These are phyloP conservation scores for Siphonodentalium dalli DNA, from an alignment of 2,888 invertebrate genomes.

Conservation along the genomic window DNA sequence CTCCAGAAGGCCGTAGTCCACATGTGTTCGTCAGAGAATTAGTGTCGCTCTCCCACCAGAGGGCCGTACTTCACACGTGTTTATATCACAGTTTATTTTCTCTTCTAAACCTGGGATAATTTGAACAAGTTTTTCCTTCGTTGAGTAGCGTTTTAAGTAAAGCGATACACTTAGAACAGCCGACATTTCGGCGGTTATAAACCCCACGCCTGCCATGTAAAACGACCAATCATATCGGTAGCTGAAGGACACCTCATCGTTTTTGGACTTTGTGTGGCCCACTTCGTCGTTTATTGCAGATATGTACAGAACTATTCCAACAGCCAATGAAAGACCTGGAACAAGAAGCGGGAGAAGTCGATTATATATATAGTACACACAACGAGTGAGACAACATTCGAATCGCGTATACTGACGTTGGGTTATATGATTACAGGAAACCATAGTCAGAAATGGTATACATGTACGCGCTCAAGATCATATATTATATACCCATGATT, in stretches of 20 bases:
- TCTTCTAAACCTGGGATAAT: conserved; percentile 23
- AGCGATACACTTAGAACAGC: conserved; percentile 21
- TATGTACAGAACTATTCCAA: conserved; percentile 23
- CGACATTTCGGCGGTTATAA: conserved; percentile 17
- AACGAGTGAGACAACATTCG: no score
- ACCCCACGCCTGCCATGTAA: conserved; percentile 15
- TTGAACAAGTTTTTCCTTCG: conserved; percentile 13
- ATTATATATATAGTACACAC: not conserved
- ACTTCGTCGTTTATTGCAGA: conserved; percentile 23
- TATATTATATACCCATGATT: no score
- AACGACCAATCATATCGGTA: conserved; percentile 24
- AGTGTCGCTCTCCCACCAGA: no score
- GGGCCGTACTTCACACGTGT: not conserved
- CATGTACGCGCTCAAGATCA: no score
- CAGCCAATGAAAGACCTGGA: conserved; percentile 24
- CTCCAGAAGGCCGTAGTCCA: no score
- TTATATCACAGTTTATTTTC: conserved; percentile 1
- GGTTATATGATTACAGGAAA: no score
- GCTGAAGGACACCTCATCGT: conserved; percentile 6
- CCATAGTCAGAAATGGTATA: no score
- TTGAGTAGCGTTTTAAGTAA: conserved; percentile 13
- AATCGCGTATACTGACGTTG: no score
- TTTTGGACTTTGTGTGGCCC: conserved; percentile 10
- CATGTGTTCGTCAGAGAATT: no score
- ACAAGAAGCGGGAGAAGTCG: not conserved